These are phyloP conservation scores for Centropristis striata DNA, from an alignment of 2,113 vertebrate genomes.

Conservation along the genomic window DNA sequence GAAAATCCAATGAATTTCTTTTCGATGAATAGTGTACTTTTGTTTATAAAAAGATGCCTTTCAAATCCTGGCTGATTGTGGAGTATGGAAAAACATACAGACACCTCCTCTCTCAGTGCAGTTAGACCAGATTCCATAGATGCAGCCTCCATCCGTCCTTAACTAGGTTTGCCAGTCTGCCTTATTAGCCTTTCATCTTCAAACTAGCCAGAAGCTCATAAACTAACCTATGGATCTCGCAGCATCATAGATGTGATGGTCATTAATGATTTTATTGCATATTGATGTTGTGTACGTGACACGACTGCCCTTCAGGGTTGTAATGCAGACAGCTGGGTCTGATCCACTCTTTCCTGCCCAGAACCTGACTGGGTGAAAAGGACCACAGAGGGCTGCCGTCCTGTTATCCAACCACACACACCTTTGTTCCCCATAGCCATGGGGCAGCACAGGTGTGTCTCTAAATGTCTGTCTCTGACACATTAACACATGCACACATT, in stretches of 20 bases:
- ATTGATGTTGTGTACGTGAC: neutral
- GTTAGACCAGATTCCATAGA: neutral
- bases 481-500: slow-evolving; percentile 12
- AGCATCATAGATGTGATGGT: neutral
- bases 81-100: neutral
- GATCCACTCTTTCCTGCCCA: neutral
- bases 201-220: too few species aligned
- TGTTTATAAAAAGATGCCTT: too few species aligned
- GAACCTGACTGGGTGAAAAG: neutral
- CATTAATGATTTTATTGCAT: neutral
- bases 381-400: neutral
- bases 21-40: too few species aligned
- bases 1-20: too few species aligned
- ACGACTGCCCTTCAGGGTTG: neutral
- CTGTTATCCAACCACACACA: neutral
- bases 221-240: neutral
- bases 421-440: neutral
- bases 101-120: neutral
- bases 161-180: neutral
- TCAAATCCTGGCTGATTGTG: too few species aligned
- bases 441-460: slow-evolving; percentile 2
- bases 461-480: slow-evolving; percentile 16
- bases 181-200: neutral
- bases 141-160: neutral
- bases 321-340: neutral